Base-by-base conservation (phyloP, 2,888 invertebrate genomes). In the Merodon equestris region DNA sequence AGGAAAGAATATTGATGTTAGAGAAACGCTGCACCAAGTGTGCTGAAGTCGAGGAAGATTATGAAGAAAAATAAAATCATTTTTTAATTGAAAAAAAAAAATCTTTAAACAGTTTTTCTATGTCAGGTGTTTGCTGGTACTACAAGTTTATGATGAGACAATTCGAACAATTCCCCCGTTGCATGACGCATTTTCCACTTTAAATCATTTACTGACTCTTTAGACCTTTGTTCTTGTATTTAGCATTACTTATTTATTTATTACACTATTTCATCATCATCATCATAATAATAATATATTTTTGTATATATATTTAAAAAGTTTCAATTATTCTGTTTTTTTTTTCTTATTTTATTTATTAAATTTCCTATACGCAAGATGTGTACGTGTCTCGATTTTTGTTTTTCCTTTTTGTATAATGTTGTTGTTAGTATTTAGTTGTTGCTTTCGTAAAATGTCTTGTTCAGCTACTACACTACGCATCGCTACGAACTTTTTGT, bases 291-390 rank as follows among this genome's bases (percentile, higher is more conserved):
- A 64, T 64, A 38, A 66, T 66, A 58, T 73, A 58, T 66, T 58
- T 73, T 53, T 63, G 58, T 64, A 72, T 64, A 71, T 70, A 71
- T 57, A 63, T 57, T 71, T 44, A 56, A 71, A 70, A 71, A 71
- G 71, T 54, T 44, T 63, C 34, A 70, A 71, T 71, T 70, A 44
- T 38, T 58, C 54, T 60, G 45, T 72, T 63, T 45, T 57, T 15
- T 38, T 48, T 56, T 40, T 48, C 51, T 61, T 42, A 17, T 63
- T 34, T 19, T 47, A n/a, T 57, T 56, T 71, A 63, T 48, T 71
- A 63, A 71, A 64, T 72, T 72, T 72, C 54, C 72, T 64, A 72
- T 72, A 72, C 64, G 64, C 57, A 58, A 58, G 58, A 58, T 58
- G 72, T 58, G 64, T 64, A 63, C 54, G 48, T 36, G 44, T 72